Evolutionary conservation across 1,140 invertebrate species (phyloP).

Genomic region (Lordiphosa mommai): DNA sequence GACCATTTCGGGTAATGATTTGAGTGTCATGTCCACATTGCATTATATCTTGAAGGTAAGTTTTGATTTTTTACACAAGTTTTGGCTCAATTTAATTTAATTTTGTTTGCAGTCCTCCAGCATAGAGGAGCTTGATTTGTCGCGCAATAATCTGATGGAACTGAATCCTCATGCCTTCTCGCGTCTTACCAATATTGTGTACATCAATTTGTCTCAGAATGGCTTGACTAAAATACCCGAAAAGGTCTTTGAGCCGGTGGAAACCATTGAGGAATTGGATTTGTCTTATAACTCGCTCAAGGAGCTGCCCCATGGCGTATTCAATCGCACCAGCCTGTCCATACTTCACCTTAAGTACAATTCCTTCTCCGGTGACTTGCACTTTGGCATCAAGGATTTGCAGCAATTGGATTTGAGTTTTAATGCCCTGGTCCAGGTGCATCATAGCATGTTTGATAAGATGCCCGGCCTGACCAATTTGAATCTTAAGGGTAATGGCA

Average conservation of each 20-base stretch:
- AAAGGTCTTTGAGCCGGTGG: conserved; percentile 82
- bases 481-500: conserved; percentile 83
- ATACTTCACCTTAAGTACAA: conserved; percentile 83
- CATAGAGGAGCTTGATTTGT: conserved; percentile 85
- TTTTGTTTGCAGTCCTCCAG: conserved; percentile 80
- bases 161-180: conserved; percentile 83
- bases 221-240: conserved; percentile 83
- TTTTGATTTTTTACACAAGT: not conserved
- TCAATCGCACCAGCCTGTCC: conserved; percentile 83
- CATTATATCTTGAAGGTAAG: conserved; percentile 70
- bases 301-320: conserved; percentile 82
- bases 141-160: conserved; percentile 83
- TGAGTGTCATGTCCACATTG: conserved; percentile 78
- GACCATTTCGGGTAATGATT: conserved; percentile 85
- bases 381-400: conserved; percentile 81
- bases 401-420: conserved; percentile 84
- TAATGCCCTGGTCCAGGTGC: conserved; percentile 83
- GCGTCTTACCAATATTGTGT: conserved; percentile 83
- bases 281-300: conserved; percentile 84
- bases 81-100: no score
- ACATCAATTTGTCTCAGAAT: conserved; percentile 84
- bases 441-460: conserved; percentile 84
- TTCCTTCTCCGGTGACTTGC: conserved; percentile 81
- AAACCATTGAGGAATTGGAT: conserved; percentile 84
- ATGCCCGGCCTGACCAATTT: conserved; percentile 84